phyloP scores from a whole-genome alignment of 1,140 invertebrate genomes.

The Drosophila grimshawi region DNA sequence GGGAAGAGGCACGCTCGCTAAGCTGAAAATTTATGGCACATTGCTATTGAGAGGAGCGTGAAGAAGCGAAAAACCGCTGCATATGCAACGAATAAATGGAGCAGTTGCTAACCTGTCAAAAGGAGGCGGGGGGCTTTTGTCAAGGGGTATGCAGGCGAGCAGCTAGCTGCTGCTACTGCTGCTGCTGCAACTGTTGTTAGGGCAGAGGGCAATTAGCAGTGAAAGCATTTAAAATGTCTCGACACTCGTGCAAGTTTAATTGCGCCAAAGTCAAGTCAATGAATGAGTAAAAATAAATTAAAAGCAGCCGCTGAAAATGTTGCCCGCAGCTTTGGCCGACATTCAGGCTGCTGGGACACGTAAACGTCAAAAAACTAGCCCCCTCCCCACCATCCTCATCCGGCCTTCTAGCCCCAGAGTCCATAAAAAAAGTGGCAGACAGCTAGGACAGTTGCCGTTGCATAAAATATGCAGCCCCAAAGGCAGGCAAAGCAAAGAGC shows the following conservation, averaged over 20 bases:
- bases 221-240: constrained; percentile 47
- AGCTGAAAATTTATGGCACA: constrained; percentile 42
- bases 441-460: constrained; percentile 39
- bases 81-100: constrained; percentile 20
- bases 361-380: constrained; percentile 1
- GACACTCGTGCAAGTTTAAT: constrained; percentile 48
- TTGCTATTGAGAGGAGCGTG: neutral
- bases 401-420: too few relatives aligned
- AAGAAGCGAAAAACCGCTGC: neutral
- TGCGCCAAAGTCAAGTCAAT: constrained; percentile 54
- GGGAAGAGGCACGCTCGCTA: constrained; percentile 13
- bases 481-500: constrained; percentile 20
- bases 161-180: neutral
- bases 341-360: constrained; percentile 20
- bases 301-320: constrained; percentile 32
- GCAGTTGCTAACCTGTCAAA: constrained; percentile 26
- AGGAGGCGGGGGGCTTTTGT: neutral
- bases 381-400: neutral
- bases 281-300: constrained; percentile 51
- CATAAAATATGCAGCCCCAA: constrained; percentile 63
- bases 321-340: constrained; percentile 48
- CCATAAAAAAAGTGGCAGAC: constrained; percentile 10
- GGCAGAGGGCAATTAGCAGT: constrained; percentile 42
- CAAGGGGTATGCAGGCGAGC: neutral
- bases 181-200: constrained; percentile 2